Conservation (phyloP, 2,888 invertebrate genomes). For the Rotaria magnacalcarata region DNA sequence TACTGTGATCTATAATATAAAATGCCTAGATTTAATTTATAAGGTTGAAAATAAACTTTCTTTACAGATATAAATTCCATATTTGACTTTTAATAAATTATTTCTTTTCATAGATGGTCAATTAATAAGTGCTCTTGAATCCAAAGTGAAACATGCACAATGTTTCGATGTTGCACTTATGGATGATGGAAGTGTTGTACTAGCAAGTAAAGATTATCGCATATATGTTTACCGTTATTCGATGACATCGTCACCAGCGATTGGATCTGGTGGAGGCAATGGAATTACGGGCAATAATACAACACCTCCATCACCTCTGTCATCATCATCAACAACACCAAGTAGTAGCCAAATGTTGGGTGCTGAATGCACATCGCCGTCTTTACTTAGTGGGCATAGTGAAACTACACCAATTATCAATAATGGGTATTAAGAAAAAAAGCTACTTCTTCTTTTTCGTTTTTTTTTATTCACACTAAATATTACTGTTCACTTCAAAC, state of each 20-base stretch:
- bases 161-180: slow-evolving; percentile 98
- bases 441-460: background rate
- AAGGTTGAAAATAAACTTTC: too few species aligned
- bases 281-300: background rate
- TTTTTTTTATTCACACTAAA: background rate
- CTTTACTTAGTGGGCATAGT: background rate
- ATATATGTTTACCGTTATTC: slow-evolving; percentile 85
- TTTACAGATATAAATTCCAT: too few species aligned
- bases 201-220: slow-evolving; percentile 97
- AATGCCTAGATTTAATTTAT: too few species aligned
- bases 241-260: background rate
- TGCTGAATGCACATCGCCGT: background rate
- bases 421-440: background rate
- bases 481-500: background rate
- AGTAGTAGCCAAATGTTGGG: background rate
- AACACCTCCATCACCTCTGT: background rate
- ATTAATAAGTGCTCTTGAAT: slow-evolving; percentile 84
- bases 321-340: slow-evolving; percentile 31
- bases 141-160: slow-evolving; percentile 98
- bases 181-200: slow-evolving; percentile 95
- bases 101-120: slow-evolving; percentile 31
- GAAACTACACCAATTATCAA: background rate
- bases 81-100: too few species aligned
- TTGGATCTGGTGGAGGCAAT: background rate
- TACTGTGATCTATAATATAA: too few species aligned